Evolutionary conservation across 2,888 invertebrate genomes (phyloP), one percentile per base, ranked within the genome.

Genomic region (Tuberolachnus salignus): DNA sequence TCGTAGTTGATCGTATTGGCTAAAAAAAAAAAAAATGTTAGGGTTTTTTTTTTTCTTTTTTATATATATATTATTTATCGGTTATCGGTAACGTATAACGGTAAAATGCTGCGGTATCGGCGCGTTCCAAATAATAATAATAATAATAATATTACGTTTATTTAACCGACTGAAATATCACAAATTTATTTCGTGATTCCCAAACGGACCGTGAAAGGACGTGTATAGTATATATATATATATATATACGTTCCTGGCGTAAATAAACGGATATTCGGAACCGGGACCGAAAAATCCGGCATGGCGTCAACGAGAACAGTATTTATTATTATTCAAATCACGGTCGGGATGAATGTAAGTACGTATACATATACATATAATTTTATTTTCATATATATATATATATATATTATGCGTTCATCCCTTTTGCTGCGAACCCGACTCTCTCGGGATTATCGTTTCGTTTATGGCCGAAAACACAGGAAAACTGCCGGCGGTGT

Each of bases 321-420:
- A 59, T 67, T 78, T 59, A 59, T 67, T 78, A 78, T 78, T 69
- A 78, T 78, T 78, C 75, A 78, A 78, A 78, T 78, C 75, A 67
- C 67, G 51, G n/a, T 11, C 23, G 11, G 42, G 49, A 66, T 59
- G 42, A 63, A 73, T 53, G 14, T 51, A 23, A 19, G 42, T 21
- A 44, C 14, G 46, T 59, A 73, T 63, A 16, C 44, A 26, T 3
- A 19, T 49, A 10, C 46, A 26, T 10, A 34, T 49, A 49, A 19
- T 63, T 73, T 63, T 49, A n/a, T 63, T 64, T 72, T 61, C 19
- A 53, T 34, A 34, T 34, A 34, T 34, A 34, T n/a, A n/a, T n/a
- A n/a, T n/a, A n/a, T n/a, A n/a, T n/a, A n/a, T n/a, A n/a, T n/a
- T n/a, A n/a, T n/a, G 21, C 26, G 26, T 51, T 42, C 63, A 13